phyloP scores from a whole-genome alignment of 2,888 invertebrate species.

The Atrina japonica region DNA sequence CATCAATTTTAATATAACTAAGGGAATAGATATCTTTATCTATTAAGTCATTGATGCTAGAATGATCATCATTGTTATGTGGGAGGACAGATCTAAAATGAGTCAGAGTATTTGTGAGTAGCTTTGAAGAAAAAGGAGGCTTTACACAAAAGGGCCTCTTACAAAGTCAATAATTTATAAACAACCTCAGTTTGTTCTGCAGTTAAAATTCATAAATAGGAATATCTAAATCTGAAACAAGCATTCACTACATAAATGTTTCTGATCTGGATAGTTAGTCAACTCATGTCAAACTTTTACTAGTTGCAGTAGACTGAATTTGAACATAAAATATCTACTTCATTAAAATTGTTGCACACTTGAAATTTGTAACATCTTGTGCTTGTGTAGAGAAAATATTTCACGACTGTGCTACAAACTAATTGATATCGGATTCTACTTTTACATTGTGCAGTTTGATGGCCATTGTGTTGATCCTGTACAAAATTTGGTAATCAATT shows the following conservation, averaged over 20 bases:
- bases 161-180: constrained; percentile 39
- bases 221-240: not conserved
- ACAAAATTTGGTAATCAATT: constrained; percentile 16
- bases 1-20: constrained; percentile 49
- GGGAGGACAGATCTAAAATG: constrained; percentile 17
- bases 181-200: constrained; percentile 30
- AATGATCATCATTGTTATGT: not conserved
- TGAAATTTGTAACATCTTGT: not conserved
- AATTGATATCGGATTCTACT: constrained; percentile 24
- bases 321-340: too few relatives aligned
- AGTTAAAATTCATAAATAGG: constrained; percentile 29
- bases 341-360: constrained; percentile 33
- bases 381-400: too few relatives aligned
- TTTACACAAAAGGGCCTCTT: constrained; percentile 35
- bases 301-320: too few relatives aligned
- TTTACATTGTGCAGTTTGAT: constrained; percentile 20
- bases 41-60: constrained; percentile 32
- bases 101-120: constrained; percentile 26
- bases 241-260: constrained; percentile 21
- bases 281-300: too few relatives aligned
- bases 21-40: constrained; percentile 31
- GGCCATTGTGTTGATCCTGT: constrained; percentile 24
- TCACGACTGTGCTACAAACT: constrained; percentile 7
- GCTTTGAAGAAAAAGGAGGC: constrained; percentile 41
- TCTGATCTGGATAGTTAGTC: constrained; percentile 4